Evolutionary conservation across 2,113 vertebrate species (phyloP), one percentile per base, ranked within the genome.

Genomic region (Spheniscus mendiculus): DNA sequence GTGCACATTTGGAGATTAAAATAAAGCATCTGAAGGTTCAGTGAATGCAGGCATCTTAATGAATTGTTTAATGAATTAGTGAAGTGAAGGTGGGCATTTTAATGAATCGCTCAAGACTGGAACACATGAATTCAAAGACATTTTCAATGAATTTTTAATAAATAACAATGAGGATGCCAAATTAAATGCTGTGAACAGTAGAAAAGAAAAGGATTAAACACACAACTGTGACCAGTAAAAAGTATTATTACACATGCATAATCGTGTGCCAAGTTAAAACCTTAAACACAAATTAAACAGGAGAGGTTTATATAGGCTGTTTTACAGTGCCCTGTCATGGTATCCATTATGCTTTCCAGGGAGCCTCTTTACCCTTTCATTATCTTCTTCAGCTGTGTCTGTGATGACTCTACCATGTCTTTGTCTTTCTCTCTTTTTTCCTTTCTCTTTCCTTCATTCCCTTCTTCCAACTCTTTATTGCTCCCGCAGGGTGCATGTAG

Each of bases 81-180:
- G 78, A 87, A 92, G 61, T 70, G 63, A 67, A 91, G 52, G 56
- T 56, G 76, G 36, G 44, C 61, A 82, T 96, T 94, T 93, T 79
- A 96, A 91, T 95, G 73, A 87, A 79, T 89, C 7, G 18, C 77
- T 94, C 70, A 89, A 87, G 69, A 91, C 66, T 63, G 40, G 27
- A 87, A 40, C 2, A 14, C 44, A 50, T 67, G 56, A 97, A 87
- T 94, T 23, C 52, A 84, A 92, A 96, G 65, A 73, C 0, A 32
- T 79, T 82, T 91, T 72, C 73, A 82, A 78, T 82, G 9, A 95
- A 63, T 94, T 93, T 95, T 95, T 95, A 91, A 89, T 82, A 96
- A 90, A 80, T 77, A 92, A 55, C 25, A 91, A 38, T 19, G n/a
- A 94, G n/a, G 36, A 84, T 82, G n/a, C 50, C 59, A 87, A 93